Evolutionary conservation across 2,113 vertebrate genomes (phyloP).

Genomic region (human (Homo sapiens)): GRCh38 chr3:116421501-116422000

Average conservation of each 20-base stretch:
- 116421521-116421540: too few species aligned
- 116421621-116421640: not conserved
- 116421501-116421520: too few species aligned
- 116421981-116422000: not conserved
- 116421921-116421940: not conserved
- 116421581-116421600: not conserved
- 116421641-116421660: not conserved
- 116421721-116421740: not conserved
- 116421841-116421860: not conserved
- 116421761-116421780: not conserved
- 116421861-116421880: not conserved
- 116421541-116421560: too few species aligned
- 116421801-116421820: not conserved
- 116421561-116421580: not conserved
- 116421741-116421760: not conserved
- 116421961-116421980: not conserved
- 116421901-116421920: not conserved
- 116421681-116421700: not conserved
- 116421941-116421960: not conserved
- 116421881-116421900: not conserved
- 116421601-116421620: not conserved
- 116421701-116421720: not conserved
- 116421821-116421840: not conserved
- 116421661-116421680: not conserved
- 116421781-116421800: not conserved